Evolutionary conservation across 1,140 invertebrate genomes (phyloP), one percentile per base, ranked within the genome.

Genomic region (Mylabris phalerata): DNA sequence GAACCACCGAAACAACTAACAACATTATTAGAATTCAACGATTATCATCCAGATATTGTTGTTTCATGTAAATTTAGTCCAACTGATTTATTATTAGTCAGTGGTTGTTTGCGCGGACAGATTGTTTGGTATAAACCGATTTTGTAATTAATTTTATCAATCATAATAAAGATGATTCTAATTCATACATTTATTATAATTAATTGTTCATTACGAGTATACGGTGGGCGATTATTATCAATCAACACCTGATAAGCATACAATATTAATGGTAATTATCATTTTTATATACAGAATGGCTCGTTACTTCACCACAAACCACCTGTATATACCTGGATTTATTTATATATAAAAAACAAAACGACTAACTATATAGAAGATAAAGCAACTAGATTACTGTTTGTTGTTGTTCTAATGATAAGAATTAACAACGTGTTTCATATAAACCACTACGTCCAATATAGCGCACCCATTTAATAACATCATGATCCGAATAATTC

Each of bases 391-490:
- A 19, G 19, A 19, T 19, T 19, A 19, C 19, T 19, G 19, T 19
- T 19, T 19, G 19, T 19, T 19, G 19, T 19, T 19, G 1, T 19
- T 19, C 19, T 19, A 19, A 19, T 19, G 19, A 0, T 32, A 5
- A 7, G 32, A 32, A 32, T 83, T 86, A 98, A 80, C 98, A 99
- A 79, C 98, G 82, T 24, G 98, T 99, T 81, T 99, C 98, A 74
- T 99, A 99, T 5, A 99, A 83, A 50, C 98, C 98, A 77, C 94
- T 98, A 65, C 95, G 86, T 10, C 98, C 98, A 71, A 99, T 99
- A 77, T 99, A 99, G 44, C 98, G 84, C 24, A 99, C 98, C 98
- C 98, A 99, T 88, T 99, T 99, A 71, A 99, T 98, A 62, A 99
- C 98, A 77, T 99, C 98, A 67, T 99, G 96, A 75, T 99, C 98